Percentiles rank a stretch among this genome's conserved stretches.
phyloP scores from a whole-genome alignment of 2,113 vertebrate genomes.

The Onychostoma macrolepis region DNA sequence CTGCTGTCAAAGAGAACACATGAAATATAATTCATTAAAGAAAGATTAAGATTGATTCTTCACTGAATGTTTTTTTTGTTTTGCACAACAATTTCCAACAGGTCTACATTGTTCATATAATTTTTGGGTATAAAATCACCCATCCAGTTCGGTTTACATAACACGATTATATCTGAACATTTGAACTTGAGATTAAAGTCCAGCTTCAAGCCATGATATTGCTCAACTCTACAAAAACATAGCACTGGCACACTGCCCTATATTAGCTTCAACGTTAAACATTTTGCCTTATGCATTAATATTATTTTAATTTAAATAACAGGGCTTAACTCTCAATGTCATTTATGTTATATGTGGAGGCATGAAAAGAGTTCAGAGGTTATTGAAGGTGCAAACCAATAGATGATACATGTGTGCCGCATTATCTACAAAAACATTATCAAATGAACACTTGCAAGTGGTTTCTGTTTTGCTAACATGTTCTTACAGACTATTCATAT shows the following conservation, averaged over 20 bases:
- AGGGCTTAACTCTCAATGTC: neutral
- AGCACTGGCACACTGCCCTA: conserved; percentile 55
- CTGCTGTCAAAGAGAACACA: conserved; percentile 75
- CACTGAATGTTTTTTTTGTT: conserved; percentile 56
- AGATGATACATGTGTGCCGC: neutral
- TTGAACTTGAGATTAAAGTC: conserved; percentile 56
- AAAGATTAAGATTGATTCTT: neutral
- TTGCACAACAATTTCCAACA: conserved; percentile 63
- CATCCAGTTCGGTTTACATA: conserved; percentile 40
- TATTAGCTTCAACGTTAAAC: conserved; percentile 23
- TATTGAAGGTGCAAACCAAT: neutral
- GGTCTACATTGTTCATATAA: neutral
- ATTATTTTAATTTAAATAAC: neutral
- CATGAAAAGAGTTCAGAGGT: neutral
- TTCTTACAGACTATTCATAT: conserved; percentile 36
- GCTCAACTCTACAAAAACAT: conserved; percentile 9
- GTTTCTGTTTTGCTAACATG: neutral
- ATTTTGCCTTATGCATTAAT: neutral
- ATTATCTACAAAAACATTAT: neutral
- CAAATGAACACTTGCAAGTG: neutral
- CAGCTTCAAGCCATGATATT: conserved; percentile 37
- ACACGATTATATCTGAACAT: conserved; percentile 37
- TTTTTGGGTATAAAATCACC: conserved; percentile 47
- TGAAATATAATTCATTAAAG: conserved; percentile 41
- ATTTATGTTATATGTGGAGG: neutral